Evolutionary conservation across 2,113 vertebrate genomes (phyloP).

Genomic region (Toxotes chatareus): DNA sequence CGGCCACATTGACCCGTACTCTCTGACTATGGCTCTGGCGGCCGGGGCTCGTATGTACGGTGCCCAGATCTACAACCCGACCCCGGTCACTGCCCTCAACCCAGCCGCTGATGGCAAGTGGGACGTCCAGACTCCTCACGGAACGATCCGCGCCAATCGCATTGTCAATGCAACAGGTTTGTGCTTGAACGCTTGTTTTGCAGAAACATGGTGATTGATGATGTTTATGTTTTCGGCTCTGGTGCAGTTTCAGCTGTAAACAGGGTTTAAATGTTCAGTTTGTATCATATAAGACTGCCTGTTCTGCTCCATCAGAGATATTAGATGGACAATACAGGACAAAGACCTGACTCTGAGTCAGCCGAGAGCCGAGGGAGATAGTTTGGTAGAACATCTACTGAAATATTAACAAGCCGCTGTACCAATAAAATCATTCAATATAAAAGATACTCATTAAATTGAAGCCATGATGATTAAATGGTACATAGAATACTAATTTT

Average conservation of each 20-base stretch:
- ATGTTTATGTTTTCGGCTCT: not conserved
- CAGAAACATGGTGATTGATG: not conserved
- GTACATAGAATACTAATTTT: no score
- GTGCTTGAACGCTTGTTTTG: not conserved
- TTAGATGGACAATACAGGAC: no score
- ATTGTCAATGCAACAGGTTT: slow-evolving; percentile 94
- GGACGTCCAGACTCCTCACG: slow-evolving; percentile 93
- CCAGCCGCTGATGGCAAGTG: slow-evolving; percentile 88
- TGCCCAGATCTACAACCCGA: slow-evolving; percentile 92
- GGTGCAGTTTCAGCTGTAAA: not conserved
- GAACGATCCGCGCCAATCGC: slow-evolving; percentile 89
- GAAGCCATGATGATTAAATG: no score
- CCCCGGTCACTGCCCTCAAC: slow-evolving; percentile 88
- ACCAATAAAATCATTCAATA: no score
- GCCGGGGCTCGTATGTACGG: slow-evolving; percentile 96
- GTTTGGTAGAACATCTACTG: no score
- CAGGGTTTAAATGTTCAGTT: not conserved
- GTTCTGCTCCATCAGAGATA: no score
- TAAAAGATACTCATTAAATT: no score
- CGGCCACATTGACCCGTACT: slow-evolving; percentile 99
- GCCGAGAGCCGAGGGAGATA: no score
- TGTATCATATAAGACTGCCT: not conserved
- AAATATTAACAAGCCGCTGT: no score
- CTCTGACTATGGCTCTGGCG: slow-evolving; percentile 97
- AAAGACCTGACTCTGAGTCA: no score